Percentiles rank a stretch among this genome's conserved stretches.
Conservation (phyloP, 2,113 vertebrate species). For the Haemorhous mexicanus region DNA sequence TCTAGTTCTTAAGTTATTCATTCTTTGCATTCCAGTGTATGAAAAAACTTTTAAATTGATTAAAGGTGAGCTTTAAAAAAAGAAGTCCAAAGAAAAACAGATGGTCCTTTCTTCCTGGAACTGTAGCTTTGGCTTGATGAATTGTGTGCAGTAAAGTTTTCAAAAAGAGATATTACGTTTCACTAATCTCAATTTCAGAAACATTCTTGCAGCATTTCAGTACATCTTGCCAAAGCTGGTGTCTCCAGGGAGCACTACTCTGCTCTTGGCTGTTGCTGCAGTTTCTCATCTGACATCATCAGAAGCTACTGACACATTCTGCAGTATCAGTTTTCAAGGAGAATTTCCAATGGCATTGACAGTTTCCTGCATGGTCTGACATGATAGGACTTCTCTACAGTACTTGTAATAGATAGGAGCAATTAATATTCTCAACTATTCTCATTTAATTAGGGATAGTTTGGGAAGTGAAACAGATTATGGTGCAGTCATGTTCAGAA, state of each 20-base stretch:
- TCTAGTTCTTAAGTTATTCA: constrained; percentile 4
- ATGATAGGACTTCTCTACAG: not conserved
- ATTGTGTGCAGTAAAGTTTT: constrained; percentile 37
- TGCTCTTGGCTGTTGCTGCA: constrained; percentile 12
- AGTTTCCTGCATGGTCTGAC: not conserved
- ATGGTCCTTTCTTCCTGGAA: constrained; percentile 42
- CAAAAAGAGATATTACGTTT: not conserved
- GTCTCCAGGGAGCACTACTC: not conserved
- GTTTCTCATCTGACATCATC: constrained; percentile 50
- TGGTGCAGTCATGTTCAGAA: not conserved
- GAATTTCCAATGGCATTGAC: constrained; percentile 10
- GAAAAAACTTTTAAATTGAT: not conserved
- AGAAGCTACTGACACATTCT: constrained; percentile 14
- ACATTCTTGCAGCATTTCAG: constrained; percentile 7
- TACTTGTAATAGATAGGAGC: not conserved
- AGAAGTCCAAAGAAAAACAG: constrained; percentile 18
- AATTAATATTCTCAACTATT: not conserved
- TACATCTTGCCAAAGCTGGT: not conserved
- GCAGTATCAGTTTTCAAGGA: constrained; percentile 25
- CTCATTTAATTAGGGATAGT: not conserved
- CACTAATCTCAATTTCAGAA: constrained; percentile 50
- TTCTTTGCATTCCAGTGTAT: not conserved
- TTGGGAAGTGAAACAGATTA: not conserved
- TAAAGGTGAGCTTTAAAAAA: constrained; percentile 15
- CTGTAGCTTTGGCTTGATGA: constrained; percentile 17